Evolutionary conservation across 1,140 invertebrate species (phyloP).

Genomic region (Dendroctonus ponderosae): DNA sequence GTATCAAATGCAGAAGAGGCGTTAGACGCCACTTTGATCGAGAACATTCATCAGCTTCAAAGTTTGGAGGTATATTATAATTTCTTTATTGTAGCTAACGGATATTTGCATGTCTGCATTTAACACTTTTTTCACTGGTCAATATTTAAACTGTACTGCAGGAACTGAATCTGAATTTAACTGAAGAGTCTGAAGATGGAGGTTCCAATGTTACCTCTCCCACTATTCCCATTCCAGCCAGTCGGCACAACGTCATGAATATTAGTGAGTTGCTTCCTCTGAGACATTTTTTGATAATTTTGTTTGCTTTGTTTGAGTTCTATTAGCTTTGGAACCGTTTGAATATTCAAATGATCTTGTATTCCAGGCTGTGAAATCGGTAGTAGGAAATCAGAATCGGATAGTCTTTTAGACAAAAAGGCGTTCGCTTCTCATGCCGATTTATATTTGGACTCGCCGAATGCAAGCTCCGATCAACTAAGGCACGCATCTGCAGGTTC

Average conservation of each 20-base stretch:
- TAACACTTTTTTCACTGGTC: constrained; percentile 6
- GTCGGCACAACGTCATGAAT: constrained; percentile 55
- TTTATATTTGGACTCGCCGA: constrained; percentile 33
- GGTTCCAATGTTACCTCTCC: constrained; percentile 53
- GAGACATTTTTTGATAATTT: constrained; percentile 5
- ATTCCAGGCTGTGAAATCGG: constrained; percentile 57
- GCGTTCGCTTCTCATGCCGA: constrained; percentile 36
- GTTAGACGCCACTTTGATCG: constrained; percentile 49
- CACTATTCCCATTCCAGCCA: constrained; percentile 60
- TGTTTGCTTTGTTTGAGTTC: neutral
- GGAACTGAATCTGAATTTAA: constrained; percentile 36
- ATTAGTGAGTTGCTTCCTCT: constrained; percentile 48
- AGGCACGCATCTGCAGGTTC: constrained; percentile 13
- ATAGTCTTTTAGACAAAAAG: constrained; percentile 38
- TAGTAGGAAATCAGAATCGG: constrained; percentile 55
- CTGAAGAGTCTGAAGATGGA: constrained; percentile 36
- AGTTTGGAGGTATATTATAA: constrained; percentile 34
- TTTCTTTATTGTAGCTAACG: neutral
- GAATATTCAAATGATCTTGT: too few species aligned
- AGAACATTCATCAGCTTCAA: constrained; percentile 43
- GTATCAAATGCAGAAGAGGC: constrained; percentile 53
- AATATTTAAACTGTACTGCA: neutral
- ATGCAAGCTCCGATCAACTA: constrained; percentile 1
- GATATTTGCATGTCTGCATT: neutral
- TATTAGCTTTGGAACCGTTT: too few species aligned